These are phyloP conservation scores for Euplagia quadripunctaria DNA, from an alignment of 2,888 invertebrate species.

Conservation along the genomic window DNA sequence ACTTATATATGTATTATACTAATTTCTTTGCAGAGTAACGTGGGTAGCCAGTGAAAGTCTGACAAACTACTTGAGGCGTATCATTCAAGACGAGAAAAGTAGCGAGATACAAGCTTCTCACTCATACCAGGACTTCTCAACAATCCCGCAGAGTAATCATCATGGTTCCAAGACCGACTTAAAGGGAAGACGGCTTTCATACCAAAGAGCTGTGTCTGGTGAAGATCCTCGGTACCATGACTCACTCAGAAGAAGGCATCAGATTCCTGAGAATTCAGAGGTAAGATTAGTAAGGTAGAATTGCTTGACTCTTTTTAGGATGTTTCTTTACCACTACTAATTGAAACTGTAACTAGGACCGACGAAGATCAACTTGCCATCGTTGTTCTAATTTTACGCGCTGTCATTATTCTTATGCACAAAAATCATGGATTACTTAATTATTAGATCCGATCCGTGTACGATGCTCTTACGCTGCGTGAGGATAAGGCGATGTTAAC, in stretches of 20 bases:
- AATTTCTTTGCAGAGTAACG: constrained; percentile 70
- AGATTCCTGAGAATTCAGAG: constrained; percentile 67
- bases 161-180: constrained; percentile 59
- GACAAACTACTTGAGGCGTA: constrained; percentile 75
- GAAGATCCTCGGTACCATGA: constrained; percentile 76
- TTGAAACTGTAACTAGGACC: no score
- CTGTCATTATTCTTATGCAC: not conserved
- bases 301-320: not conserved
- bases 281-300: no score
- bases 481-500: not conserved
- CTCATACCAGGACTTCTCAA: constrained; percentile 73
- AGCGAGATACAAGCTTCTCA: constrained; percentile 65
- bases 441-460: no score
- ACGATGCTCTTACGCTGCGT: no score
- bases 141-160: constrained; percentile 67
- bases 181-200: constrained; percentile 78
- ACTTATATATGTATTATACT: not conserved
- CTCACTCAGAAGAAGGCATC: constrained; percentile 59
- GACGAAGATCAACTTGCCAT: not conserved
- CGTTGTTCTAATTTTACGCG: not conserved
- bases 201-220: constrained; percentile 81
- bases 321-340: no score
- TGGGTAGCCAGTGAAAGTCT: constrained; percentile 81
- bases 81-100: constrained; percentile 74
- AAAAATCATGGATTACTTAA: not conserved